A percentile compares a stretch with the other conserved stretches of the same genome.
Conservation (phyloP, 2,113 vertebrate species). For the Odocoileus hemionus region DNA sequence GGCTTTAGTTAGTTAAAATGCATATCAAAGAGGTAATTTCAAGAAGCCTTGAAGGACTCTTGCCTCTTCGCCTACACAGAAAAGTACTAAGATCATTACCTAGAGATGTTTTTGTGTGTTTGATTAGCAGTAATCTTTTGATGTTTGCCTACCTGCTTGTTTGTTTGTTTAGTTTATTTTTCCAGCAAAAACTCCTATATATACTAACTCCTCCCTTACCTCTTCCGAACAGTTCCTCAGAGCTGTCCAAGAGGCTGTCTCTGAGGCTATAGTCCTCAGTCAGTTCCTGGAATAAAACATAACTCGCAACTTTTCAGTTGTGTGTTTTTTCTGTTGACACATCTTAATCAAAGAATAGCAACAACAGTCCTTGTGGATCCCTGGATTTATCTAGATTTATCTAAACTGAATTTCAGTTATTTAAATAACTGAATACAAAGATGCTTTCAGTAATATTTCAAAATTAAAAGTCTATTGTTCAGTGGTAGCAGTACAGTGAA, state of each 20-base stretch:
- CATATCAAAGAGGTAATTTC: not conserved
- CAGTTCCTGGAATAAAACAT: not conserved
- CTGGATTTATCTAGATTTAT: not conserved
- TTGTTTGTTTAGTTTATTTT: not conserved
- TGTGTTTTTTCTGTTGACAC: not conserved
- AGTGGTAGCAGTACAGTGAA: not conserved
- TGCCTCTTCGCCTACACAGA: not conserved
- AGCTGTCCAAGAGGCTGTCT: not conserved
- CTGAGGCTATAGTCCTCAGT: not conserved
- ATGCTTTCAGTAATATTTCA: not conserved
- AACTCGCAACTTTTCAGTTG: accelerated
- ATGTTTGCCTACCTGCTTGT: not conserved
- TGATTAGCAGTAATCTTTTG: not conserved
- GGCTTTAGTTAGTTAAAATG: not conserved
- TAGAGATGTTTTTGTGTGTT: not conserved
- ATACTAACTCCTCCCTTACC: not conserved
- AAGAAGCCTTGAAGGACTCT: not conserved
- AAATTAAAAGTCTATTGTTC: not conserved
- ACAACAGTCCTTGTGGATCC: not conserved
- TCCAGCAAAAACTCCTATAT: not conserved
- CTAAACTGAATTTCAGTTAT: not conserved
- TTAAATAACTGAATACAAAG: not conserved
- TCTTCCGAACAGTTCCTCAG: not conserved
- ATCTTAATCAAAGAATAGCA: not conserved
- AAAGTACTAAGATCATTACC: not conserved